Base-by-base conservation (phyloP, 2,113 vertebrate genomes). In the Eidolon helvum region DNA sequence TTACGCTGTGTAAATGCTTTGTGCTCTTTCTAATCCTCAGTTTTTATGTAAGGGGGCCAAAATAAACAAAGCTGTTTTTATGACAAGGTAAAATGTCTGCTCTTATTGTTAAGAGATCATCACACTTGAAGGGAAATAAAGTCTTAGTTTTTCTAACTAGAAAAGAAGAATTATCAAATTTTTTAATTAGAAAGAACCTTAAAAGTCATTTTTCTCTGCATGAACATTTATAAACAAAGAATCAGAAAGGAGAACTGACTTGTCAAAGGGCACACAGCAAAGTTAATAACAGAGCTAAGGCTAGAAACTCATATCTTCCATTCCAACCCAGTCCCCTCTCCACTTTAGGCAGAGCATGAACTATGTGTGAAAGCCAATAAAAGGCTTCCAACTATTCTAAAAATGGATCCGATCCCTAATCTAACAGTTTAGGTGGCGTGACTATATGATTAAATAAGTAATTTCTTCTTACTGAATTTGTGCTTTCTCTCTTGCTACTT, bases 81-180 rank as follows among this genome's bases (percentile, higher is more conserved):
- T 71, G 80, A 83, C 50, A 75, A 75, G n/a, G 19, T 40, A 71
- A 59, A 88, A 48, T 68, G 22, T 59, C 40, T 91, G 8, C 6
- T 74, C 5, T 45, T 59, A 5, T 55, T 72, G 18, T 28, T 48
- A 94, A 86, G 63, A 19, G 3, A 4, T 28, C 26, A 80, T 43
- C 38, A 85, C 18, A 85, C 22, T 61, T 40, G 50, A 71, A 83
- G 19, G 53, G 14, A 79, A 75, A 48, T 48, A 65, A 63, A 86
- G 22, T 33, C 43, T 87, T 69, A n/a, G 12, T 59, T 88, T 88
- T 22, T 43, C 19, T 85, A 85, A 38, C 22, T 94, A 68, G 40
- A 91, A 92, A 80, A 80, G 77, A 87, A 92, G n/a, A 71, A 65
- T 84, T 21, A 48, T 77, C 66, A 72, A 65, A 77, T 80, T 66